These are phyloP conservation scores for Boleophthalmus pectinirostris DNA, from an alignment of 2,113 vertebrate genomes.

Conservation along the genomic window DNA sequence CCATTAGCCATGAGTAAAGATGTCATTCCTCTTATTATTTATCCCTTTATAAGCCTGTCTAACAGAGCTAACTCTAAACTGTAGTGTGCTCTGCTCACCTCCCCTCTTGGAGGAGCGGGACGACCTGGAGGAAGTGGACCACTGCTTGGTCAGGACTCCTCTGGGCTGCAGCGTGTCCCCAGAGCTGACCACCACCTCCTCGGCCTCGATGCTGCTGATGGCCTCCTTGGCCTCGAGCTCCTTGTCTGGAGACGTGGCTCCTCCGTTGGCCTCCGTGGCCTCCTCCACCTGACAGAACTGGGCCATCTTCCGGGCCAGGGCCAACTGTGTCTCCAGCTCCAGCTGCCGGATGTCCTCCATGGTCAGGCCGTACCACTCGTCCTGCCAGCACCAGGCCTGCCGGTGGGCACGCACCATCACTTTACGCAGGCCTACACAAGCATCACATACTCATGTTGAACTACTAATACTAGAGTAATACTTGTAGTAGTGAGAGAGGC, in stretches of 20 bases:
- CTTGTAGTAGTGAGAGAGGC: background rate
- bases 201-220: constrained; percentile 71
- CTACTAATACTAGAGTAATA: background rate
- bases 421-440: constrained; percentile 84
- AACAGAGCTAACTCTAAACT: too few relatives aligned
- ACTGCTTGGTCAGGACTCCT: constrained; percentile 92
- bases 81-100: constrained; percentile 76
- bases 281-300: constrained; percentile 84
- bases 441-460: background rate
- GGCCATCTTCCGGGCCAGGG: constrained; percentile 93
- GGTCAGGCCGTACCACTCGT: constrained; percentile 95
- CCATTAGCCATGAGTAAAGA: background rate
- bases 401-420: constrained; percentile 96
- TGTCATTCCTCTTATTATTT: too few relatives aligned
- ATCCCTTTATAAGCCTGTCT: too few relatives aligned
- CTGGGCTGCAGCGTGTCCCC: constrained; percentile 81
- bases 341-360: constrained; percentile 96
- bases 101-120: constrained; percentile 95
- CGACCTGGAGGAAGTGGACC: constrained; percentile 97
- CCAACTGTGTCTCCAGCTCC: constrained; percentile 93
- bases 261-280: constrained; percentile 55
- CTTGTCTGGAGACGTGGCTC: constrained; percentile 67
- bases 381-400: constrained; percentile 99
- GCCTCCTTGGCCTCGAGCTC: constrained; percentile 78
- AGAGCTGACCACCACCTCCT: constrained; percentile 65